Evolutionary conservation across 2,113 vertebrate genomes (phyloP), one percentile per base, ranked within the genome.

Genomic region (Rhea americana): DNA sequence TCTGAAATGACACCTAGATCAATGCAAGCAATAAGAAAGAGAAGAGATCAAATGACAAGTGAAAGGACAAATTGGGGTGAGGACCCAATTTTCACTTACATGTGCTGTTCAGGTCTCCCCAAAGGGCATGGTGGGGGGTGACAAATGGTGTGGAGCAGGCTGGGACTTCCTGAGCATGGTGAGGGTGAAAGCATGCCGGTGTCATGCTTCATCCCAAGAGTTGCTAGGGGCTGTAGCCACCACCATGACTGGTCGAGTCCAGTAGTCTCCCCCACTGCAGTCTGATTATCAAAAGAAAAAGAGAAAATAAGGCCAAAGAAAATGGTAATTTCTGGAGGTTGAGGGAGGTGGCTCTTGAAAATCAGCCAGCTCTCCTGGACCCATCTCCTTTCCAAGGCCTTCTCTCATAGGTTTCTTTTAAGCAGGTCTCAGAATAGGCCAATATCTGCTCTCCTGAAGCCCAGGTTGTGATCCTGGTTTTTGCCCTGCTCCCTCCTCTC

Each of bases 81-180:
- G 39, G 39, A 71, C 8, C 73, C n/a, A 16, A 17, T 11, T 61
- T 55, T 71, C 61, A 45, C 26, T 78, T 81, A 56, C 0, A 0
- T 19, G 4, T 45, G 30, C 10, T 70, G 3, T 28, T 56, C 61
- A 50, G 43, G 25, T 58, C 28, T 30, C 19, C 55, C 30, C 21
- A 50, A 45, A 62, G 32, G 30, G 63, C 77, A 43, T 25, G 14
- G 25, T 73, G 9, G 3, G 12, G 12, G 13, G 5, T 43, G 59
- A 48, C 0, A 4, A 72, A 43, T 25, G 26, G 15, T 1, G 0
- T 18, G 11, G 13, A 85, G 48, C 7, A 67, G 55, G 7, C 7
- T 68, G 43, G 25, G 59, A 11, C 39, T 93, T 91, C 66, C 25
- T 28, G 45, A 81, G 28, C 7, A 51, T 3, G 32, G 7, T 30